Evolutionary conservation across 2,113 vertebrate species (phyloP), one percentile per base, ranked within the genome.

Genomic region (Proteles cristata): DNA sequence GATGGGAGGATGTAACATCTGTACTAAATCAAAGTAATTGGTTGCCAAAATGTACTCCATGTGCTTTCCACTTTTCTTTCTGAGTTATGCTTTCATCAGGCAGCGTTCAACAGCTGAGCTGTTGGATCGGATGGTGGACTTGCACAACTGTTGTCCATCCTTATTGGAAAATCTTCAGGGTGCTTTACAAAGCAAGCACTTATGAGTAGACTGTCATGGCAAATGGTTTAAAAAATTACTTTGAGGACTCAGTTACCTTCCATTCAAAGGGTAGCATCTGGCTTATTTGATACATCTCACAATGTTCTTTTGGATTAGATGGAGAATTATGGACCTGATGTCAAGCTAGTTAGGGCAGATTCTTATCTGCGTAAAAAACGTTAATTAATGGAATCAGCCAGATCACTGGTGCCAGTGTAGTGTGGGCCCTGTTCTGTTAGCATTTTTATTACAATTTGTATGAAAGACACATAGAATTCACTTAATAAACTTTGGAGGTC

Each of bases 181-280:
- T 69, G 21, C 61, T 94, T 97, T 90, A n/a, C 7, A 76, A 66
- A 87, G 86, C 61, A 93, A 63, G 85, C 43, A 48, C 35, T 79
- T 21, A 53, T 14, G 55, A 83, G 63, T 28, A 86, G 50, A 69
- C 21, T 69, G 65, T 91, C 90, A 77, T 16, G 48, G 73, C 73
- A 93, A 93, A 79, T 71, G 33, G 68, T 58, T 95, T 83, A 84
- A 53, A 97, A 96, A 85, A 90, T 82, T 66, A 61, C n/a, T 53
- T 76, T 77, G 71, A 90, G 73, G 48, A 71, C 85, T 85, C 65
- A 91, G 2, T 84, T 82, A 50, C 76, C 66, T 97, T 79, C n/a
- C 28, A 65, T 80, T 79, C 33, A 74, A 48, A 94, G 33, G 43
- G 53, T 80, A 79, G 23, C 63, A 31, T 43, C 50, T 93, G 35